Base-by-base conservation (phyloP, 2,888 invertebrate genomes). In the Eristalinus aeneus region DNA sequence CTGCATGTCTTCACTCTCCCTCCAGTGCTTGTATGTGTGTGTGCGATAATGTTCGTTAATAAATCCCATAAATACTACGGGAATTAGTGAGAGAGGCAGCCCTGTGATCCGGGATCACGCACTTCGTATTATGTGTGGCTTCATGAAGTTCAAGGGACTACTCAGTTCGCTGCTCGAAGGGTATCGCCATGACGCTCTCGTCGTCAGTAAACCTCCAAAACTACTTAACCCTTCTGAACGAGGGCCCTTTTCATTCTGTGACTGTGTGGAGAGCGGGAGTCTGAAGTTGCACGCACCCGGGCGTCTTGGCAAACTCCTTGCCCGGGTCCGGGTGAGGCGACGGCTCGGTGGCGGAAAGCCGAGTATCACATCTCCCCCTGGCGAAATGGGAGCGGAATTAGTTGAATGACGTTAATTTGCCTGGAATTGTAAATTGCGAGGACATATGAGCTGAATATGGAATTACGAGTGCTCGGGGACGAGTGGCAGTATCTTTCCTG, bases 341-440 rank as follows among this genome's bases (percentile, higher is more conserved):
- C 11, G 56, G 4, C 11, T 1, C 22, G 11, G 56, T 6, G 56
- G 6, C 56, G 64, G n/a, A 23, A 46, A 53, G 56, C 64, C 27
- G 58, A 39, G 34, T 67, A 22, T 39, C 53, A 54, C 32, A 53
- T 58, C 53, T 65, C 32, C 67, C 74, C 46, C 68, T 64, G 56
- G 63, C 74, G 71, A 86, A 86, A 78, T 75, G 83, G 75, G 58
- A 83, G 60, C 72, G 87, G 87, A 87, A 87, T 87, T 87, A 87
- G 87, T 87, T 79, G 87, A 83, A 87, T 83, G 82, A 87, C 83
- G 87, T 87, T 87, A 87, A 87, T 87, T 87, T 87, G 87, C 83
- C 83, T 83, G 78, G 78, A 87, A 87, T 83, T 83, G 87, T 87
- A 86, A 86, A 86, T 86, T 86, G 82, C 82, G 82, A 86, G 86